Percentiles rank a stretch among this genome's conserved stretches.
Evolutionary conservation across 2,797 vertebrate genomes (phyloP).

Genomic region (Oophaga sylvatica): DNA sequence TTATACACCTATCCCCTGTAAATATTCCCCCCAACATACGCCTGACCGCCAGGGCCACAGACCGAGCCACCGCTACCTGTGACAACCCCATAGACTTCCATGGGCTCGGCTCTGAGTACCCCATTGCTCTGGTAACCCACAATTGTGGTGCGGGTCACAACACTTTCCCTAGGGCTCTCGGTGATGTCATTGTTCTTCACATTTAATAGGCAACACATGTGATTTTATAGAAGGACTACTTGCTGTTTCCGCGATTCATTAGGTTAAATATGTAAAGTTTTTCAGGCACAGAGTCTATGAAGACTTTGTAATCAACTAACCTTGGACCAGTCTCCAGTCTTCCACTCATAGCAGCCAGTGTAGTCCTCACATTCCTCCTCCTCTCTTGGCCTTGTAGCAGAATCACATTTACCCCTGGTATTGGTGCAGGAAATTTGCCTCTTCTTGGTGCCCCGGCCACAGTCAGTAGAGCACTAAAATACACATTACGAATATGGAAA

Average conservation of each 20-base stretch:
- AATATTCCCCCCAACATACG: no score
- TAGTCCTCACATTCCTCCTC: conserved; percentile 88
- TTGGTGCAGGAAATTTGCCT: conserved; percentile 88
- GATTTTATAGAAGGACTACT: conserved; percentile 1
- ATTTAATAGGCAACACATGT: conserved; percentile 23
- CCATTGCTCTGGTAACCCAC: no score
- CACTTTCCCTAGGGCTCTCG: not conserved
- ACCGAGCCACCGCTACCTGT: no score
- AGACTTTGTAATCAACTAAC: conserved; percentile 67
- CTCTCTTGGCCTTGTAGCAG: conserved; percentile 78
- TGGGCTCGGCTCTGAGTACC: no score
- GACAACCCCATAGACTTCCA: no score
- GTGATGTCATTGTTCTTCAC: not conserved
- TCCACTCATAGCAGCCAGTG: conserved; percentile 92
- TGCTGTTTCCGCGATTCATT: conserved; percentile 14
- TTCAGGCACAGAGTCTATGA: conserved; percentile 2
- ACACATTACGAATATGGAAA: not conserved
- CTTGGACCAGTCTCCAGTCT: conserved; percentile 97
- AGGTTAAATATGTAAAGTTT: conserved; percentile 6
- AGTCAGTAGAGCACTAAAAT: conserved; percentile 87
- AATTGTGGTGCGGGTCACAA: no score
- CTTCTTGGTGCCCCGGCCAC: conserved; percentile 83
- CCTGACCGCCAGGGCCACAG: no score
- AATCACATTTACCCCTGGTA: conserved; percentile 86
- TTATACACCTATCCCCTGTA: no score